These are phyloP conservation scores for Musca domestica DNA, from an alignment of 1,140 invertebrate genomes.

Conservation along the genomic window DNA sequence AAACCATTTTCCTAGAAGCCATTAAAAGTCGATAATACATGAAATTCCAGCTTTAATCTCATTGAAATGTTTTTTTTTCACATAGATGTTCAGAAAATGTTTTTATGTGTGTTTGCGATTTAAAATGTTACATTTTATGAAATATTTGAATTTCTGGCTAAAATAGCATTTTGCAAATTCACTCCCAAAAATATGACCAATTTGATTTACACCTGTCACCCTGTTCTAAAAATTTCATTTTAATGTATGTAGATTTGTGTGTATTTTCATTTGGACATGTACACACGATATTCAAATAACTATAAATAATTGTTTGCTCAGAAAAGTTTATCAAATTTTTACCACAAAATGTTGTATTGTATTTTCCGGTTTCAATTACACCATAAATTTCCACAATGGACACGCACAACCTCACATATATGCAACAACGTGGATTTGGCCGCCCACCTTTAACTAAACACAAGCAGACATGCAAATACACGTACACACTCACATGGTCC, in stretches of 20 bases:
- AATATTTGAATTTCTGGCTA: no score
- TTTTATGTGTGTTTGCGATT: no score
- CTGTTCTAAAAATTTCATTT: no score
- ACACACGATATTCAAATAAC: background rate
- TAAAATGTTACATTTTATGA: no score
- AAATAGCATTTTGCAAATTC: no score
- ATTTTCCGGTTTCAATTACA: constrained; percentile 28
- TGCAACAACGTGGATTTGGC: background rate
- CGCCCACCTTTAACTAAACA: constrained; percentile 7
- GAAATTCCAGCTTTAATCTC: no score
- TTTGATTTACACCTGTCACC: no score
- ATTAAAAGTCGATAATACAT: no score
- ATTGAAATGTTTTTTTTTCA: no score
- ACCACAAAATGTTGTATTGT: constrained; percentile 28
- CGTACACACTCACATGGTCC: background rate
- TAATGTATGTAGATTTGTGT: background rate
- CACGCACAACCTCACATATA: background rate
- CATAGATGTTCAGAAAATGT: no score
- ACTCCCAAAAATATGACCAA: no score
- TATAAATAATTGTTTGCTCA: constrained; percentile 23
- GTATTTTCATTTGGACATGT: background rate
- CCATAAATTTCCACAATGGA: constrained; percentile 23
- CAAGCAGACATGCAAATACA: background rate
- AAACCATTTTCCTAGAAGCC: no score
- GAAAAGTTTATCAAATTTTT: constrained; percentile 22